Evolutionary conservation across 2,797 vertebrate genomes (phyloP), one percentile per base, ranked within the genome.

Genomic region (Ptychadena robeensis): DNA sequence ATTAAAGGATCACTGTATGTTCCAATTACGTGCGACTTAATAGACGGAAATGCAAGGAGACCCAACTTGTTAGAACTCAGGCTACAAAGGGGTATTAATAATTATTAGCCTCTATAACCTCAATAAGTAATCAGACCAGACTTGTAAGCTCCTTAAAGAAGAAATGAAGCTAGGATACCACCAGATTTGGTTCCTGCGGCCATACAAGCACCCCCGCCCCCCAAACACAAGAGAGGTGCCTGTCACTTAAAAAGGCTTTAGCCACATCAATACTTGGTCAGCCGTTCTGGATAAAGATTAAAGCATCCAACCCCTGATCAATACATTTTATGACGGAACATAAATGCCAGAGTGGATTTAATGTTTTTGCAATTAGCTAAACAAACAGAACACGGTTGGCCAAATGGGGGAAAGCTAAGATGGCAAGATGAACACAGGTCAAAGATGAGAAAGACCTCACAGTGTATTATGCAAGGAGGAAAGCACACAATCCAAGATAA

Each of bases 1-100:
- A 77, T 82, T 82, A 82, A 82, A 78, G 81, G 74, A 82, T 82
- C 81, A 78, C 57, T 66, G 73, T 72, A 35, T 82, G 68, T 72
- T 82, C 68, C 74, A 78, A 82, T 82, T 76, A 82, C 57, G 65
- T 53, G 37, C 25, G 35, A 37, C 37, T 71, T 77, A 77, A 82
- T 77, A 70, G 48, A 53, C 57, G 66, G 73, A 82, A 82, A 71
- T 57, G 66, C 38, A 4, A 65, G 48, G 73, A 61, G 77, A 70
- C 32, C 74, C 11, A 82, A 78, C 74, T 71, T 78, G 74, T 78
- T 31, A 57, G 53, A 69, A 78, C 67, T 40, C 59, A 14, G 25
- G 25, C 38, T 38, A 35, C 27, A 61, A 61, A 79, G 32, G 57
- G 66, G 11, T 38, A 37, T 38, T 35, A 37, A 59, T 61, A 71